Base-by-base conservation (phyloP, 2,113 vertebrate genomes). In the Rynchops niger region DNA sequence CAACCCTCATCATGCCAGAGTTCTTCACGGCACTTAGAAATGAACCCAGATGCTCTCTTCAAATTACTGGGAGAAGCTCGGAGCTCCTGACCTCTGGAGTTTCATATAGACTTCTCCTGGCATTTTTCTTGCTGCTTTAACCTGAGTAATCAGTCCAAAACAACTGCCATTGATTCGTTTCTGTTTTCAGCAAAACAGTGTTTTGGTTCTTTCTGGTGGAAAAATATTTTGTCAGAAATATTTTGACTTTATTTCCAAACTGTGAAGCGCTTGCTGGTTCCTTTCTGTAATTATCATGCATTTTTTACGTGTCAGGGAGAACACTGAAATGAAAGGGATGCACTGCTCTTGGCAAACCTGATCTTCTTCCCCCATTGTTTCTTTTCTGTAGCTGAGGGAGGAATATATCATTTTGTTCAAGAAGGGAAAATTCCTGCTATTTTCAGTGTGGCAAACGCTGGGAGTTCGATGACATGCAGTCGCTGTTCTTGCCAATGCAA, bases 201-300 rank as follows among this genome's bases (percentile, higher is more conserved):
- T 23, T 82, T 96, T 87, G 27, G 25, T 61, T 94, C 55, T 92
- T 82, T 77, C 90, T 83, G 67, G 38, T 13, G 59, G 79, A 73
- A 93, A 93, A 94, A 77, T 53, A 29, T 96, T 93, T 85, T 83
- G 63, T 86, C 85, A 88, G 88, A 95, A 97, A 93, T 95, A 95
- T 97, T 96, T 97, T 93, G 86, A 96, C 88, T 95, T 53, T 92
- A 80, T 93, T 96, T 91, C 71, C 86, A 89, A 95, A 84, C 71
- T 80, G 30, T 3, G 0, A 91, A 88, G 58, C 0, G 1, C 71
- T 79, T 86, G 15, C 66, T 95, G 19, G 63, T 4, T 94, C 91
- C 87, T 88, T 97, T 96, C 94, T 93, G 55, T 95, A 90, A 95
- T 97, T 91, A 95, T 77, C 70, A 47, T 3, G 62, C 84, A 45